These are phyloP conservation scores for Oreohelix idahoensis DNA, from an alignment of 1,140 invertebrate genomes.

Conservation along the genomic window DNA sequence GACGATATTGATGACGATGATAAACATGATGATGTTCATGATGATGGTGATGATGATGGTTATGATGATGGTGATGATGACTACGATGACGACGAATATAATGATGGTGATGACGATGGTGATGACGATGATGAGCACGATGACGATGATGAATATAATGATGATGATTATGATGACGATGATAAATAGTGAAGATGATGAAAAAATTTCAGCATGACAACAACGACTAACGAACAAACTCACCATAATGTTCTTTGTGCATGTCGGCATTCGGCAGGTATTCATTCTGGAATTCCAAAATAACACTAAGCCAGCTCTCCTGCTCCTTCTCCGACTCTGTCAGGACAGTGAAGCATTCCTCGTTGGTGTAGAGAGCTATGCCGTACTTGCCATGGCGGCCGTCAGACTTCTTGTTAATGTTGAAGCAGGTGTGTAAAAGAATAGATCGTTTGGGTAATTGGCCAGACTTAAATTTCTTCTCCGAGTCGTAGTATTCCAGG, in stretches of 20 bases:
- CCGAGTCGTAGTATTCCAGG: conserved; percentile 92
- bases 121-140: no score
- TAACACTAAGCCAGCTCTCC: conserved; percentile 85
- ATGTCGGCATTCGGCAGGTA: conserved; percentile 48
- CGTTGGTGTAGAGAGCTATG: conserved; percentile 89
- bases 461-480: conserved; percentile 87
- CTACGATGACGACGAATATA: no score
- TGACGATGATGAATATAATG: no score
- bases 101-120: no score
- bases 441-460: conserved; percentile 83
- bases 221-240: conserved; percentile 5
- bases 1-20: no score
- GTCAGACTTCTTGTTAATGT: conserved; percentile 84
- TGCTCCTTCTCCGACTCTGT: conserved; percentile 86
- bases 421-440: conserved; percentile 88
- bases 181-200: neutral
- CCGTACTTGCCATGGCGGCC: conserved; percentile 86
- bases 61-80: no score
- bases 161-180: no score
- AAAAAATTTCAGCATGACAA: neutral
- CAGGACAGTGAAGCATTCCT: conserved; percentile 89
- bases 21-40: no score
- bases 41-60: no score
- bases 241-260: conserved; percentile 44
- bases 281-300: conserved; percentile 77